These are phyloP conservation scores for Tyria jacobaeae DNA, from an alignment of 2,888 invertebrate species.

Conservation along the genomic window DNA sequence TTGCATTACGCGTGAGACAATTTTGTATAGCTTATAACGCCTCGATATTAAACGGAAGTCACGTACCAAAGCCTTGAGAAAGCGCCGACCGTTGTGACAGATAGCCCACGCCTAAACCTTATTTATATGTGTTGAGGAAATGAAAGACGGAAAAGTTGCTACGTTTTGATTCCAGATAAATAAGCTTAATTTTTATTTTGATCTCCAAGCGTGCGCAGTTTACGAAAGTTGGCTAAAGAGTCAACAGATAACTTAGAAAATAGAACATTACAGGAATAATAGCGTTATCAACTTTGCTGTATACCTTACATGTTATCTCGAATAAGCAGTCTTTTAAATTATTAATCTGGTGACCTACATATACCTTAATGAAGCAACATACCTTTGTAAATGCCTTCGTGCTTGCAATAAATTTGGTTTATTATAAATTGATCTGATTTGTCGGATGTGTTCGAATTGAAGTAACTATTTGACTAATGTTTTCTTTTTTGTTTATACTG, in stretches of 20 bases:
- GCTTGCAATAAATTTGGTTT: conserved; percentile 9
- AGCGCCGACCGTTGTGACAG: conserved; percentile 56
- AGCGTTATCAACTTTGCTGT: conserved; percentile 48
- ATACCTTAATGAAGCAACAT: conserved; percentile 18
- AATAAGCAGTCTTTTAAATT: conserved; percentile 31
- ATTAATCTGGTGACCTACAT: conserved; percentile 29
- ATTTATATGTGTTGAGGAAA: conserved; percentile 48
- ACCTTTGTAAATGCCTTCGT: conserved; percentile 3
- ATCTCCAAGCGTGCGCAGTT: conserved; percentile 48
- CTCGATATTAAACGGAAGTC: conserved; percentile 69
- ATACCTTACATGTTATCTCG: conserved; percentile 41
- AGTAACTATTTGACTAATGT: conserved; percentile 36
- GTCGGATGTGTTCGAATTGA: conserved; percentile 24
- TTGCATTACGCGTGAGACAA: conserved; percentile 61
- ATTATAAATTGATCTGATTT: conserved; percentile 23
- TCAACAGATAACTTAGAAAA: conserved; percentile 66
- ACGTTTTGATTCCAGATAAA: conserved; percentile 23
- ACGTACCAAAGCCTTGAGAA: conserved; percentile 64
- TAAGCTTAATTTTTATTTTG: conserved; percentile 26
- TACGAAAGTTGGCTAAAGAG: conserved; percentile 53
- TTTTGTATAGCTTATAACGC: conserved; percentile 59
- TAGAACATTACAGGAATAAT: conserved; percentile 55
- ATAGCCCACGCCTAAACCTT: conserved; percentile 60
- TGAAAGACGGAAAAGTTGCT: conserved; percentile 39
- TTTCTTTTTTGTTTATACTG: conserved; percentile 42